A percentile compares a stretch with the other conserved stretches of the same genome.
Conservation (phyloP, 2,888 invertebrate genomes). For the Eristalinus aeneus region DNA sequence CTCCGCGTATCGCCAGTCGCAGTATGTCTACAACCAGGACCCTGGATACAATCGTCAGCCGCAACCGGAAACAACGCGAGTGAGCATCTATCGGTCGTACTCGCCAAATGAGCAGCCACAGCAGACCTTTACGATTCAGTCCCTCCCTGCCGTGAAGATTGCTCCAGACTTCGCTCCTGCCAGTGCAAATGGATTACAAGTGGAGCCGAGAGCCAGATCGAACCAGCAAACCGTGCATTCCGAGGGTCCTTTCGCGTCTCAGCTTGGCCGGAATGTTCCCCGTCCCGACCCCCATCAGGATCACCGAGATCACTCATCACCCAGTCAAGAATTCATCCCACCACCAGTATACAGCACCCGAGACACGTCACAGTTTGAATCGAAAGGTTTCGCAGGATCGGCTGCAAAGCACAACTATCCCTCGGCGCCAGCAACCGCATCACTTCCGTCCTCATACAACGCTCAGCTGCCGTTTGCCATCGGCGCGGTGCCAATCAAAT, state of each 20-base stretch:
- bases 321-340: slow-evolving; percentile 6
- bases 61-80: background rate
- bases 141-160: background rate
- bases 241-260: background rate
- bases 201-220: background rate
- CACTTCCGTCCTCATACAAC: slow-evolving; percentile 30
- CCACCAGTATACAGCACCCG: slow-evolving; percentile 2
- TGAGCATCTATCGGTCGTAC: background rate
- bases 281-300: background rate
- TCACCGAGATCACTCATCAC: background rate
- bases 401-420: background rate
- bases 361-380: slow-evolving; percentile 2
- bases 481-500: slow-evolving; percentile 55
- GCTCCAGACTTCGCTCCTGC: background rate
- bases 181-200: background rate
- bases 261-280: background rate
- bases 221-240: background rate
- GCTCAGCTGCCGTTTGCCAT: slow-evolving; percentile 44
- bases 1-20: background rate
- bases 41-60: background rate
- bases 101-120: background rate
- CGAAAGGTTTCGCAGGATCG: background rate
- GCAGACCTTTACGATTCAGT: background rate
- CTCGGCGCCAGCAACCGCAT: slow-evolving; percentile 17
- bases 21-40: background rate